A percentile compares a stretch with the other conserved stretches of the same genome.
Evolutionary conservation across 2,888 invertebrate species (phyloP).

Genomic region (Lithosia quadra): DNA sequence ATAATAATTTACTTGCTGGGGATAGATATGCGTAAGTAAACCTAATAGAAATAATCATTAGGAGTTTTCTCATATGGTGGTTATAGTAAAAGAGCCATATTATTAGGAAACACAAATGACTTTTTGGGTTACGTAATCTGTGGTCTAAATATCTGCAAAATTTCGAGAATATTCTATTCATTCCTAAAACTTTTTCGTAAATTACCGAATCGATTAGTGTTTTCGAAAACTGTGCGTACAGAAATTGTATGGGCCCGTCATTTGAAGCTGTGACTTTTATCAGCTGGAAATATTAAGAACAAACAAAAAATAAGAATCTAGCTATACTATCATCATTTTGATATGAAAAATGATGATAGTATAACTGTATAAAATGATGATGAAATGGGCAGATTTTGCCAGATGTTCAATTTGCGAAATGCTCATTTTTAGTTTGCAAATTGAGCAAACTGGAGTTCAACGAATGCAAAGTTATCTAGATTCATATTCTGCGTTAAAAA

Average conservation of each 20-base stretch:
- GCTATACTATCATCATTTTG: background rate
- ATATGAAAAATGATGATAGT: too few species aligned
- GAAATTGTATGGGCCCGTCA: too few species aligned
- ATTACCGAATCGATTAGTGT: constrained; percentile 1
- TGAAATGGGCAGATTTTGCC: too few species aligned
- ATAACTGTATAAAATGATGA: too few species aligned
- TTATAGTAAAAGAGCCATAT: background rate
- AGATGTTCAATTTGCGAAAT: background rate
- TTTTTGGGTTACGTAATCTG: background rate
- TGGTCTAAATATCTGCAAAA: background rate
- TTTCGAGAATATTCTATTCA: background rate
- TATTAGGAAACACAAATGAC: background rate
- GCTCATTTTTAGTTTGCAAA: background rate
- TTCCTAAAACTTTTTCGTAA: background rate
- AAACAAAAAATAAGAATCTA: background rate
- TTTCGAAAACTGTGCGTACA: background rate
- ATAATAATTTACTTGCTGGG: background rate
- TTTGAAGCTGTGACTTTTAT: background rate
- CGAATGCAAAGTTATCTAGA: too few species aligned
- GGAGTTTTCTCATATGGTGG: background rate
- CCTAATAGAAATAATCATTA: background rate
- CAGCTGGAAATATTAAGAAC: background rate
- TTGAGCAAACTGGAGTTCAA: too few species aligned
- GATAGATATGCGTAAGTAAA: background rate
- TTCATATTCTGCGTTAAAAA: too few species aligned